phyloP scores from a whole-genome alignment of 2,888 invertebrate species.

The Platerodrilus igneus region DNA sequence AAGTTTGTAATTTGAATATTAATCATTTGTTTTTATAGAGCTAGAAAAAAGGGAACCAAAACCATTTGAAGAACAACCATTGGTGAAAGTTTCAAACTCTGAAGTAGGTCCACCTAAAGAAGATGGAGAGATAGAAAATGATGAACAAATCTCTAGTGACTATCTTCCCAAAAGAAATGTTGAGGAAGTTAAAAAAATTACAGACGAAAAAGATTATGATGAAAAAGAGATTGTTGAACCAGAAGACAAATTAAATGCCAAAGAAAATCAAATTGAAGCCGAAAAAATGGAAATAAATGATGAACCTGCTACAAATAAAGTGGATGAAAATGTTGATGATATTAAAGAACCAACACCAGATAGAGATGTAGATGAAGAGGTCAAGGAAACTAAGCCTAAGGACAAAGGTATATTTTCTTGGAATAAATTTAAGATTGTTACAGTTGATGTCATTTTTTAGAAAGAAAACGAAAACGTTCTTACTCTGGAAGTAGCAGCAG shows the following conservation, averaged over 20 bases:
- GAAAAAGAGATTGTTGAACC: slow-evolving; percentile 37
- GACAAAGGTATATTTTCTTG: slow-evolving; percentile 15
- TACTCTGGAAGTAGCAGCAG: slow-evolving; percentile 53
- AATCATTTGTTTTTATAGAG: slow-evolving; percentile 28
- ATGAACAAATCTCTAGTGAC: slow-evolving; percentile 32
- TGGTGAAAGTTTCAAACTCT: slow-evolving; percentile 33
- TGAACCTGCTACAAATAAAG: slow-evolving; percentile 18
- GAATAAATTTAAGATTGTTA: slow-evolving; percentile 4
- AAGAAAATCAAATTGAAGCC: no score
- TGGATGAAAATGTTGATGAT: slow-evolving; percentile 28
- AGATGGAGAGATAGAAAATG: slow-evolving; percentile 36
- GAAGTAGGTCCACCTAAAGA: no score
- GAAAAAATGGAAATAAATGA: slow-evolving; percentile 17
- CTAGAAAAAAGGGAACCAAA: slow-evolving; percentile 38
- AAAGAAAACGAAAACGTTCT: slow-evolving; percentile 48
- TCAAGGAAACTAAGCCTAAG: slow-evolving; percentile 45
- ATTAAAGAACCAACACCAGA: slow-evolving; percentile 31
- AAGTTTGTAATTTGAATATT: no score
- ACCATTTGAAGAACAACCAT: slow-evolving; percentile 10
- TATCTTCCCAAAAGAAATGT: slow-evolving; percentile 24
- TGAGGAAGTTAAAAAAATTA: slow-evolving; percentile 34
- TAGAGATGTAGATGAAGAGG: slow-evolving; percentile 22
- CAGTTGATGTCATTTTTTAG: slow-evolving; percentile 17
- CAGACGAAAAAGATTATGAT: slow-evolving; percentile 41
- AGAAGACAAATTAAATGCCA: slow-evolving; percentile 18